phyloP scores from a whole-genome alignment of 2,113 vertebrate species.

The Centropristis striata region DNA sequence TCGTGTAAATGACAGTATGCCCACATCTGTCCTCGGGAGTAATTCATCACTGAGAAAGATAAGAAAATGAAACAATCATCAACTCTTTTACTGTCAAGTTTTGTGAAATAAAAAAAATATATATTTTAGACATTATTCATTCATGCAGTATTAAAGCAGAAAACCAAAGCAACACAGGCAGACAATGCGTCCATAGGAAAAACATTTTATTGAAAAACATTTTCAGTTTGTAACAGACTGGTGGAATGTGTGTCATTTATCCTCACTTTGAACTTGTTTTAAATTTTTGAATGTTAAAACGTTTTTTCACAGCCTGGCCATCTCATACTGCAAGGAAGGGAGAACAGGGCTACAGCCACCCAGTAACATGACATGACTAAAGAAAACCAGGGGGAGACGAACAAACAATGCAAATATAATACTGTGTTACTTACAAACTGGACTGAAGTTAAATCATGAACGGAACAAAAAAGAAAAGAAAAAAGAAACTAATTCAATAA shows the following conservation, averaged over 20 bases:
- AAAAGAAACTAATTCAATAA: slow-evolving; percentile 94
- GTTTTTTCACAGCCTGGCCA: slow-evolving; percentile 87
- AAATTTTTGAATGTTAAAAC: slow-evolving; percentile 74
- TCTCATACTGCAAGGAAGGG: slow-evolving; percentile 87
- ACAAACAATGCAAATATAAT: slow-evolving; percentile 96
- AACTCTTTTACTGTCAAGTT: not conserved
- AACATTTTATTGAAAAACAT: slow-evolving; percentile 99
- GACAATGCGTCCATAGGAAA: slow-evolving; percentile 96
- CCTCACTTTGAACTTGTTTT: slow-evolving; percentile 79
- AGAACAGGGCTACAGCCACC: slow-evolving; percentile 87
- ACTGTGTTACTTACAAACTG: slow-evolving; percentile 98
- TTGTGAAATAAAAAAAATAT: slow-evolving; percentile 4
- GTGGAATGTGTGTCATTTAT: slow-evolving; percentile 94
- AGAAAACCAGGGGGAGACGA: slow-evolving; percentile 83
- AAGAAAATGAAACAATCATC: not conserved
- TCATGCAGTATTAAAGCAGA: not conserved
- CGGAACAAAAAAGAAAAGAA: slow-evolving; percentile 49
- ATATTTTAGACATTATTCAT: slow-evolving; percentile 10
- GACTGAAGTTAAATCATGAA: slow-evolving; percentile 88
- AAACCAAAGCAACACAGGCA: slow-evolving; percentile 42
- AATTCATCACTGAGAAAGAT: slow-evolving; percentile 1
- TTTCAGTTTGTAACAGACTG: slow-evolving; percentile 98
- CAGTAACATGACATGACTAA: slow-evolving; percentile 88
- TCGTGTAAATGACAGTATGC: not conserved
- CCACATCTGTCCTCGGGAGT: not conserved